Evolutionary conservation across 2,888 invertebrate genomes (phyloP), one percentile per base, ranked within the genome.

Genomic region (Lasiommata megera): DNA sequence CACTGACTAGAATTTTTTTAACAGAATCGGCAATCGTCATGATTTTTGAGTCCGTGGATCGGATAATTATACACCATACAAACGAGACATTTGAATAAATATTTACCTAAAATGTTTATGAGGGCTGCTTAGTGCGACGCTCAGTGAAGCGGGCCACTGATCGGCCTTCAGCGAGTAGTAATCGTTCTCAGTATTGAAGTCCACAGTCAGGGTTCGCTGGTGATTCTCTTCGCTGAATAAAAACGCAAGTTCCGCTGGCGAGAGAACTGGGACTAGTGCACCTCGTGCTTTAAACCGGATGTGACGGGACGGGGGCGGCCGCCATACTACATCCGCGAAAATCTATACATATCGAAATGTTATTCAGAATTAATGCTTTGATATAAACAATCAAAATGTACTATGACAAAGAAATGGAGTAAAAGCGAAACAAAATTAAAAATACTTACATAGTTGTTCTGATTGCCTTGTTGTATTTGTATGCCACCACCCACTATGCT

Each of bases 401-500:
- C n/a, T n/a, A n/a, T n/a, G n/a, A n/a, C n/a, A 23, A 23, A 5
- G 23, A 23, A 23, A 23, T 23, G 5, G 23, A 23, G 5, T 23
- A 23, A 23, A 3, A 23, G 5, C 2, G 3, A 23, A 14, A 7
- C 11, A n/a, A 34, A 16, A 7, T 11, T 3, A 12, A 47, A 2
- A 14, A 51, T 16, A 81, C 85, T 83, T 64, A 93, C 93, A 72
- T 92, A 92, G 65, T 92, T 93, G 31, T 87, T 74, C 8, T 87
- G 89, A 2, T 87, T 82, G 11, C 93, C 92, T 61, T 93, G 92
- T 1, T 86, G 84, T 16, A 94, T 85, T 50, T 93, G 92, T 43
- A 95, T 92, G 9, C 93, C 92, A 1, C 94, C 91, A 28, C 93
- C 93, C 0, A 96, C 71, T 1, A 88, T 80, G 63, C 94, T 95